phyloP scores from a whole-genome alignment of 2,113 vertebrate genomes.

The Crotophaga sulcirostris region DNA sequence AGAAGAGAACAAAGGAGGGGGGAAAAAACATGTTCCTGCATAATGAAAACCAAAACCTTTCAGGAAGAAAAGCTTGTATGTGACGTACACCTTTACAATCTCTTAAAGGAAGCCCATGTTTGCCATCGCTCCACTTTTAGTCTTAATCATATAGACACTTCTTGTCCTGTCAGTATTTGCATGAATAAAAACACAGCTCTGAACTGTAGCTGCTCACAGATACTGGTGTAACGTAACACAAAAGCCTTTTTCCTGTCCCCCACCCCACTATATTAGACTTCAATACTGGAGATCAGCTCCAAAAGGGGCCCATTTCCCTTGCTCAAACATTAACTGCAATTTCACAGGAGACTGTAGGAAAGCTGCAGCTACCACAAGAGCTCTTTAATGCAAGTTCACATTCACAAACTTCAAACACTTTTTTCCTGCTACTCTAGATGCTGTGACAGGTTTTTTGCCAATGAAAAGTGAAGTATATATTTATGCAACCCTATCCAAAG shows the following conservation, averaged over 20 bases:
- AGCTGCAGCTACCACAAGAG: background rate
- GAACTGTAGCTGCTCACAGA: background rate
- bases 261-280: background rate
- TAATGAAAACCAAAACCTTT: background rate
- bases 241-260: background rate
- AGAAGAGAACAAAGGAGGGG: background rate
- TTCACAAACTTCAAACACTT: background rate
- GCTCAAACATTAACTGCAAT: background rate
- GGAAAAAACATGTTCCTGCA: background rate
- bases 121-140: background rate
- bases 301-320: background rate
- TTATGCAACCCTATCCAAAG: background rate
- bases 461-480: background rate
- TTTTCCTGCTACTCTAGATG: background rate
- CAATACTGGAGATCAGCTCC: background rate
- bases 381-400: background rate
- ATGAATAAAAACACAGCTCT: background rate
- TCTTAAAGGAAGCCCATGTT: rapidly evolving
- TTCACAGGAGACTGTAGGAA: background rate
- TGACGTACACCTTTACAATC: background rate
- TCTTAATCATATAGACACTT: background rate
- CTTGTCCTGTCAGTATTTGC: background rate
- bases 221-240: background rate
- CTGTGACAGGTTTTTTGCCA: background rate
- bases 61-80: background rate